Percentiles rank a stretch among this genome's conserved stretches.
These are phyloP conservation scores for Sialia sialis DNA, from an alignment of 2,113 vertebrate genomes.

Conservation along the genomic window DNA sequence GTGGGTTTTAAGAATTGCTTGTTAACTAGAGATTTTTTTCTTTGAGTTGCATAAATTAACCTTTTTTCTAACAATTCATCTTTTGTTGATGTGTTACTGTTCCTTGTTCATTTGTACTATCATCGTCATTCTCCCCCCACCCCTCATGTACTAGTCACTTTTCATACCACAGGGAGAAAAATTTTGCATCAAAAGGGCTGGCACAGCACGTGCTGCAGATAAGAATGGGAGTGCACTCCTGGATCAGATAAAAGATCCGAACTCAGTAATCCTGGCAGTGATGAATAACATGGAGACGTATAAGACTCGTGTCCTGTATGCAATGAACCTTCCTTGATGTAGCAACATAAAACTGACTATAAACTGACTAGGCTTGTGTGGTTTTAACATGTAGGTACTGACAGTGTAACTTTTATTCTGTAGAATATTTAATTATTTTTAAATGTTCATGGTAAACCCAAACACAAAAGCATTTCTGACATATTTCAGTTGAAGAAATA, in stretches of 20 bases:
- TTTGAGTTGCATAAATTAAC: conserved; percentile 42
- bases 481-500: background rate
- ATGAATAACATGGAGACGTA: background rate
- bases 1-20: background rate
- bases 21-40: conserved; percentile 12
- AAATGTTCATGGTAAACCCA: background rate
- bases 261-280: background rate
- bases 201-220: background rate
- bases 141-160: background rate
- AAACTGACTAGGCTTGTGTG: background rate
- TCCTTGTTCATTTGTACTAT: conserved; percentile 17
- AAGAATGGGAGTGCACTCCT: background rate
- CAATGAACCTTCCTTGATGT: background rate
- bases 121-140: background rate
- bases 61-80: conserved; percentile 41
- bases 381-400: background rate
- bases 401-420: background rate
- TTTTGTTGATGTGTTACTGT: conserved; percentile 38
- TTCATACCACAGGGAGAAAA: background rate
- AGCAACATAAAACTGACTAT: background rate
- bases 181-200: background rate
- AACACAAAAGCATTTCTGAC: background rate
- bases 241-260: conserved; percentile 4
- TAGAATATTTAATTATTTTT: background rate
- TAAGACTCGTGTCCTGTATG: background rate